Conservation (phyloP, 2,888 invertebrate species). For the Brachyptera putata region DNA sequence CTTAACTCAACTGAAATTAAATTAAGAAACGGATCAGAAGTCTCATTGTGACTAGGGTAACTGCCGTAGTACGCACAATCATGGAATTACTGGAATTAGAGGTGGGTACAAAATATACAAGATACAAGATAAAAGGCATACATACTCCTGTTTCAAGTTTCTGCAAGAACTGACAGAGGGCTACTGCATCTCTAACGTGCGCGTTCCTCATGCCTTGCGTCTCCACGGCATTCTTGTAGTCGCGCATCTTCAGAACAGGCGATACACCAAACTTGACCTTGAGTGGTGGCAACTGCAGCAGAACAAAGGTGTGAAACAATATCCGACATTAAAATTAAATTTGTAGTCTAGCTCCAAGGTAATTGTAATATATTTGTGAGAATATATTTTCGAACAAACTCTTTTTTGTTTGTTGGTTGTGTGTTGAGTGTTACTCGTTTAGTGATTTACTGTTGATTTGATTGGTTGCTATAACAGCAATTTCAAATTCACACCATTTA, state of each 20-base stretch:
- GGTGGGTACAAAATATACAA: not conserved
- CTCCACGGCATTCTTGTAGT: constrained; percentile 51
- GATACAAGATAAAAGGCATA: not conserved
- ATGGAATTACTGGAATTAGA: not conserved
- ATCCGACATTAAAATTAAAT: constrained; percentile 13
- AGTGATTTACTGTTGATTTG: too few relatives aligned
- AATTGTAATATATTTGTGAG: too few relatives aligned
- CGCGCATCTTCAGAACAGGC: constrained; percentile 51
- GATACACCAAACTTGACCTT: constrained; percentile 43
- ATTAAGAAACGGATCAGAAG: too few relatives aligned
- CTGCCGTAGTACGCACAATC: too few relatives aligned
- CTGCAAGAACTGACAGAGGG: constrained; percentile 34
- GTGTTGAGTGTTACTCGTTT: too few relatives aligned
- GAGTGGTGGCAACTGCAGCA: constrained; percentile 39
- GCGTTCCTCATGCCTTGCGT: constrained; percentile 48
- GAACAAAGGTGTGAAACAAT: not conserved
- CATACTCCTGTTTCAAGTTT: constrained; percentile 36
- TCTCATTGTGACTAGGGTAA: too few relatives aligned
- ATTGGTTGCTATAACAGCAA: too few relatives aligned
- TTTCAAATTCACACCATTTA: too few relatives aligned
- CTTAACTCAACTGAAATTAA: too few relatives aligned
- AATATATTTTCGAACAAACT: too few relatives aligned
- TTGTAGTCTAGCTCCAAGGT: not conserved
- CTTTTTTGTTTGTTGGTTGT: too few relatives aligned
- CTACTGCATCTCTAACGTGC: constrained; percentile 52